Conservation (phyloP, 2,113 vertebrate genomes). For the Jacana jacana region DNA sequence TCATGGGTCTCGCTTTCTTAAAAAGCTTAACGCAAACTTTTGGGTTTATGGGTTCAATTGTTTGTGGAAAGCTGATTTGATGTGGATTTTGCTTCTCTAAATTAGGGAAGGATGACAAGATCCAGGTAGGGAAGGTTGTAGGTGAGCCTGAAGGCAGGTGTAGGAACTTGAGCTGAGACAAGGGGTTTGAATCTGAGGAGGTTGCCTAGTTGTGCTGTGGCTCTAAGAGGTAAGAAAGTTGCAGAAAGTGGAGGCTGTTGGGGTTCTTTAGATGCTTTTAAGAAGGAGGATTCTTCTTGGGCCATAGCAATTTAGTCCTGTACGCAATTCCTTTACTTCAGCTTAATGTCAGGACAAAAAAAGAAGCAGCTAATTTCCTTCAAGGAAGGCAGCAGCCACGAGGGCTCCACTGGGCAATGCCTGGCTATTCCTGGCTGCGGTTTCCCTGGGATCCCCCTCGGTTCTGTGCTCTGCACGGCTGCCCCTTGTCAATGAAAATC, state of each 20-base stretch:
- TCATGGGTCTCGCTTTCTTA: neutral
- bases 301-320: rapidly evolving
- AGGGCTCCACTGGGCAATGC: neutral
- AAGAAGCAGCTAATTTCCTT: neutral
- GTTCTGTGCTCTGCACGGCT: neutral
- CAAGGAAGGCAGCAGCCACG: no score
- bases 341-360: neutral
- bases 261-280: neutral
- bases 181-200: no score
- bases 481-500: neutral
- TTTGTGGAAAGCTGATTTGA: neutral
- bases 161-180: neutral
- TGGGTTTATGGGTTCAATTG: rapidly evolving
- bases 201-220: neutral
- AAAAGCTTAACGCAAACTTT: no score
- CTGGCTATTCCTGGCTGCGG: rapidly evolving
- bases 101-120: no score
- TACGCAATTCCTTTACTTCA: no score
- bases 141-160: rapidly evolving
- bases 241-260: neutral
- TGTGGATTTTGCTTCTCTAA: neutral
- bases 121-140: rapidly evolving
- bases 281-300: neutral
- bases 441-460: neutral
- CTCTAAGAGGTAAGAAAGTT: neutral